Evolutionary conservation across 2,888 invertebrate species (phyloP).

Genomic region (Leptopilina myrica): DNA sequence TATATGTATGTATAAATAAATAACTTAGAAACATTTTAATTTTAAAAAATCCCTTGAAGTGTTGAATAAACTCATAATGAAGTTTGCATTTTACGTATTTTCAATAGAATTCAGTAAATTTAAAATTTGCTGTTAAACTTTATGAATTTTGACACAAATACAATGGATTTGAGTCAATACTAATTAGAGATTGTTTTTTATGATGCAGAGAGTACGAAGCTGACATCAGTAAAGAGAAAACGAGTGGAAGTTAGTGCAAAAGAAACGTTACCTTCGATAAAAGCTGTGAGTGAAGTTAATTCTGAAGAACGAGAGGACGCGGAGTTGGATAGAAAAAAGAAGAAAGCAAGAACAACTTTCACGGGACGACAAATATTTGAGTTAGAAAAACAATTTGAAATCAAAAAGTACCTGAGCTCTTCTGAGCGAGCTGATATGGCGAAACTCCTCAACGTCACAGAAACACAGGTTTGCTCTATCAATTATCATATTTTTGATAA

Average conservation of each 20-base stretch:
- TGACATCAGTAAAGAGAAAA: constrained; percentile 67
- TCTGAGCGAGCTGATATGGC: constrained; percentile 97
- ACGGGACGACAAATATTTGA: constrained; percentile 98
- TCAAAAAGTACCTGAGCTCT: constrained; percentile 96
- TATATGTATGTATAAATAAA: no score
- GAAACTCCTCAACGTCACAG: constrained; percentile 93
- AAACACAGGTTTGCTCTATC: constrained; percentile 88
- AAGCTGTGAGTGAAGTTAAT: constrained; percentile 60
- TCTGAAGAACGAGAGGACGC: constrained; percentile 78
- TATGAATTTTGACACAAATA: no score
- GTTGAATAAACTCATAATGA: no score
- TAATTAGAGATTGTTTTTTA: constrained; percentile 36
- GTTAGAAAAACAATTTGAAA: constrained; percentile 96
- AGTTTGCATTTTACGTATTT: no score
- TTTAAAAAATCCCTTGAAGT: no score
- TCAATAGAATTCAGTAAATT: no score
- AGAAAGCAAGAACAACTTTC: constrained; percentile 96
- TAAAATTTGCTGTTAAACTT: no score
- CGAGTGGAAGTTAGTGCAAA: constrained; percentile 65
- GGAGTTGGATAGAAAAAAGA: constrained; percentile 81
- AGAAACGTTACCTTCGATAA: constrained; percentile 64
- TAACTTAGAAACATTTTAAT: no score
- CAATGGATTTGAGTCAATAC: neutral
- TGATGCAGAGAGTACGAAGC: constrained; percentile 60
- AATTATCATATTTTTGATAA: neutral